Conservation (phyloP, 2,888 invertebrate genomes). For the Drosophila glabriapex region DNA sequence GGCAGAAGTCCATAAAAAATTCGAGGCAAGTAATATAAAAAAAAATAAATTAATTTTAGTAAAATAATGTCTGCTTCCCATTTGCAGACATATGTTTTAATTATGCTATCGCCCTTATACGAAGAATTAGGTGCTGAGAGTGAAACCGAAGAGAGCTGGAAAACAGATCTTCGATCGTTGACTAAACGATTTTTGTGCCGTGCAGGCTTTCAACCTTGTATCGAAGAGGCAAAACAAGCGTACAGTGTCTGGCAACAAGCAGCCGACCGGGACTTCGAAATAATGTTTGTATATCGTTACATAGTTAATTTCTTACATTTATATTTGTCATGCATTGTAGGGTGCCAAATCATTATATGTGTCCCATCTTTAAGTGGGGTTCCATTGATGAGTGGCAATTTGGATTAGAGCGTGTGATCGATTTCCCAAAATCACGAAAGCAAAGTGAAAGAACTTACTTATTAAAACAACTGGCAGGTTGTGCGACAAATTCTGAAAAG, state of each 20-base stretch:
- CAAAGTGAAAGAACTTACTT: conserved; percentile 92
- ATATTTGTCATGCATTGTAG: conserved; percentile 84
- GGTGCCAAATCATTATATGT: conserved; percentile 91
- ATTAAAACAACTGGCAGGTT: conserved; percentile 91
- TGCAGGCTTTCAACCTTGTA: conserved; percentile 91
- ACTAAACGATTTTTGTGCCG: conserved; percentile 91
- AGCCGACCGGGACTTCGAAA: conserved; percentile 91
- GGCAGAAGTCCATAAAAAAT: conserved; percentile 89
- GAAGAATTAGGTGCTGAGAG: conserved; percentile 88
- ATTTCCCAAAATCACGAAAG: conserved; percentile 90
- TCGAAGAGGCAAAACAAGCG: conserved; percentile 90
- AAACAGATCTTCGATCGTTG: conserved; percentile 88
- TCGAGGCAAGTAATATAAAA: conserved; percentile 87
- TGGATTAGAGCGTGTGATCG: conserved; percentile 90
- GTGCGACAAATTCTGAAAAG: conserved; percentile 90
- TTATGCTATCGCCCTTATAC: conserved; percentile 90
- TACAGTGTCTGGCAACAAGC: conserved; percentile 91
- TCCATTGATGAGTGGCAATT: conserved; percentile 93
- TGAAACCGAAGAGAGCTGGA: conserved; percentile 89
- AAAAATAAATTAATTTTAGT: neutral
- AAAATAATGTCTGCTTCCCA: too few species aligned
- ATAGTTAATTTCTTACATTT: neutral
- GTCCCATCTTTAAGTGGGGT: conserved; percentile 94
- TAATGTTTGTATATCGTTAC: conserved; percentile 88
- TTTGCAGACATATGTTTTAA: conserved; percentile 89